Evolutionary conservation across 2,113 vertebrate species (phyloP), one percentile per base, ranked within the genome.

Genomic region (Eptatretus burgeri): DNA sequence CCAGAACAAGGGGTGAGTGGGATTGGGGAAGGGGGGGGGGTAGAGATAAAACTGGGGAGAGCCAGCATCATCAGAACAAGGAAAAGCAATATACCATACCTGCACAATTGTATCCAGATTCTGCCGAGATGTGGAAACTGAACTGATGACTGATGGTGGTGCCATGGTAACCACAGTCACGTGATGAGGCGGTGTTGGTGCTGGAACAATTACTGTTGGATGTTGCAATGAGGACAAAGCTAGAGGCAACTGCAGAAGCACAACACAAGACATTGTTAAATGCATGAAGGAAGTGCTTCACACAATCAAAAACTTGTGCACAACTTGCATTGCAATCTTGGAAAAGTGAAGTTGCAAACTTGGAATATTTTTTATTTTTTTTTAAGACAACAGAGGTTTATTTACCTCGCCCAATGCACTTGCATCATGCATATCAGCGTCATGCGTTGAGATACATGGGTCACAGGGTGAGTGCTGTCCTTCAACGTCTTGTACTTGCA

Each of bases 81-180:
- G 9, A 5, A 53, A 16, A 49, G 11, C 13, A 11, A 13, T n/a
- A 14, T 18, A 51, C 41, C 73, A 70, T 69, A 93, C 91, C 79
- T 95, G 91, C 74, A 98, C 91, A 1, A 98, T 98, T 68, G 91
- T 95, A 76, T 98, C 91, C 76, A 98, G 77, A 73, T 98, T 98
- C 70, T 98, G 91, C 71, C 91, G 78, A 66, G 89, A 94, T 52
- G 65, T 66, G 0, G 91, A 95, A 66, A 89, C 95, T 64, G 79
- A 81, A 13, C 86, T 80, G 72, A 87, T 98, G 77, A 93, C 94
- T 68, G 94, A 88, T 0, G 89, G 93, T 68, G 89, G 71, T 0
- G 81, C 87, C 66, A 86, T 83, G 85, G 95, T 85, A 71, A 89
- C 89, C 71, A 94, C 89, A 71, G 91, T 89, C 1, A 81, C 93